Evolutionary conservation across 2,113 vertebrate species (phyloP).

Genomic region (Jacana jacana): DNA sequence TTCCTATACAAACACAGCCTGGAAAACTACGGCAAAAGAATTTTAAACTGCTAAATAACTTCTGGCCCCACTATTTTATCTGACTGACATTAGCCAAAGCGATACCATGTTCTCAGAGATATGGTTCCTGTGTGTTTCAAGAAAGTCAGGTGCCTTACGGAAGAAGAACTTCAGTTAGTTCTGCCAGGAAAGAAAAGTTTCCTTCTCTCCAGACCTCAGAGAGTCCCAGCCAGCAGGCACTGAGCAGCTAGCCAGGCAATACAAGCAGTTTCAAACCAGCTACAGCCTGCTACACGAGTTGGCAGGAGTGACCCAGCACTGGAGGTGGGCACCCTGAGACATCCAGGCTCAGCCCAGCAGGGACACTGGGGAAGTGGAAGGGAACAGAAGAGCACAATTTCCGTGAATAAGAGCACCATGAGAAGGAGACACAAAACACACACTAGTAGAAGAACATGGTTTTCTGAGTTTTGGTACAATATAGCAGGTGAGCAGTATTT

Average conservation of each 20-base stretch:
- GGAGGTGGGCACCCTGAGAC: not conserved
- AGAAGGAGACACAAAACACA: not conserved
- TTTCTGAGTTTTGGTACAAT: not conserved
- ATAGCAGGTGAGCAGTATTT: not conserved
- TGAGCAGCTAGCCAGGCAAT: not conserved
- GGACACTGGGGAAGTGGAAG: not conserved
- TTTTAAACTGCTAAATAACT: not conserved
- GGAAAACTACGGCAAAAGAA: not conserved
- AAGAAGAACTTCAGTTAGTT: not conserved
- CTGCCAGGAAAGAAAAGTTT: not conserved
- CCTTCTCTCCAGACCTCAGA: not conserved
- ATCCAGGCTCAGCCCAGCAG: not conserved
- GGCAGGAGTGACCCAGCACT: not conserved
- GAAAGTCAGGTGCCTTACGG: not conserved
- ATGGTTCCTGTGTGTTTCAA: not conserved
- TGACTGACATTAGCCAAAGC: not conserved
- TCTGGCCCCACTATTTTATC: not conserved
- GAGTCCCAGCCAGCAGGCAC: not conserved
- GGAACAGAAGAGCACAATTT: not conserved
- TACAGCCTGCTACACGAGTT: not conserved
- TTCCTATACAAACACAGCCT: not conserved
- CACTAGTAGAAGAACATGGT: accelerated
- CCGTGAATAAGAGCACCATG: accelerated
- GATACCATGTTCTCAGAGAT: not conserved
- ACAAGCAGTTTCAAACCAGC: not conserved